Evolutionary conservation across 2,797 vertebrate species (phyloP), one percentile per base, ranked within the genome.

Genomic region (Hydrocynus forskahlii): DNA sequence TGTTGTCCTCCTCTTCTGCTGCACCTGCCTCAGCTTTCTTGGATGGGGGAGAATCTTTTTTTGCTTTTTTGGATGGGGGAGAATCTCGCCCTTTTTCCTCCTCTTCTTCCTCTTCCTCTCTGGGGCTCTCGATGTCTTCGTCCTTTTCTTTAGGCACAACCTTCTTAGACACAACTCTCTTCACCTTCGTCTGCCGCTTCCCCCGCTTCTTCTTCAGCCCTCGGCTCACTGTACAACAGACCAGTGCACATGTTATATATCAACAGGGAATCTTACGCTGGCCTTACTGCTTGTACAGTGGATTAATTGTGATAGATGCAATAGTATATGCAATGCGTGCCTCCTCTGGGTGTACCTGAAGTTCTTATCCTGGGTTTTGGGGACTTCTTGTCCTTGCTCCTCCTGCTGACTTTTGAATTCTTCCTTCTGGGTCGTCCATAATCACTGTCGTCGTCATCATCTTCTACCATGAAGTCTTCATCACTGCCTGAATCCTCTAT

Each of bases 351-450:
- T 48, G 90, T 89, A 99, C 97, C 98, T 94, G 98, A 97, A 83
- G 97, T 97, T 95, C 96, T 99, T 96, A 97, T 96, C 89, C 96
- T 93, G 77, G 97, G 97, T 88, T 98, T 99, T 1, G 97, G 97
- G 87, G 97, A 97, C 89, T 99, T 99, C 94, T 97, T 97, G 93
- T 97, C 97, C 92, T 96, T 96, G 82, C 96, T 96, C 91, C 97
- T 96, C 93, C 97, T 96, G 81, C 96, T 97, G 82, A 97, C 95
- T 91, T 98, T 99, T 88, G 97, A 97, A 50, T 94, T 96, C 92
- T 92, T 98, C 92, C 98, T 97, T 95, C 96, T 98, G 88, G 97
- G 99, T 92, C 93, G 96, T 81, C 98, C 97, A 71, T 99, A 99
- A 89, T 99, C 97, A 70, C 97, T 99, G 87, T 99, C 97, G 84